These are phyloP conservation scores for Cheilosia vulpina DNA, from an alignment of 2,888 invertebrate species.

Conservation along the genomic window DNA sequence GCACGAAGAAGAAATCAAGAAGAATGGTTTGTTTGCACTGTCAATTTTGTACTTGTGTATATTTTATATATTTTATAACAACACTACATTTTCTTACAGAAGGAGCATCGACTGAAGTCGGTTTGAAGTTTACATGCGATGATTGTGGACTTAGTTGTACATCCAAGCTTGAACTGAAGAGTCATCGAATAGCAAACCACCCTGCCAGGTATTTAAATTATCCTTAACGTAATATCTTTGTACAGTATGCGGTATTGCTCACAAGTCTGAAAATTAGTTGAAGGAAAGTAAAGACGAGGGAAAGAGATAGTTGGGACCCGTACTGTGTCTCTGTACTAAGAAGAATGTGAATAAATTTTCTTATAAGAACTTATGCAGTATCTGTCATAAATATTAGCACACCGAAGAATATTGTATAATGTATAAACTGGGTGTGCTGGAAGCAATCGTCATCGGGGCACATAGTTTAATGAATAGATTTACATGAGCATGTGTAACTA, in stretches of 20 bases:
- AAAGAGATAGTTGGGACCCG: neutral
- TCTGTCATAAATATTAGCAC: conserved; percentile 33
- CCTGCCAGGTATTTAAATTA: conserved; percentile 44
- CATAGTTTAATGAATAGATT: neutral
- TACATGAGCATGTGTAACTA: too few species aligned
- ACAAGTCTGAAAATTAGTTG: too few species aligned
- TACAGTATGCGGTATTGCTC: neutral
- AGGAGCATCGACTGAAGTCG: neutral
- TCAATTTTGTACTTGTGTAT: neutral
- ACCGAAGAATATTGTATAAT: conserved; percentile 3
- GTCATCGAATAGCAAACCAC: conserved; percentile 13
- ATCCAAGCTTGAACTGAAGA: conserved; percentile 9
- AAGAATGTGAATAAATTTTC: neutral
- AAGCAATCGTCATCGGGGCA: too few species aligned
- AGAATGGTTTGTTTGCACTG: conserved; percentile 29
- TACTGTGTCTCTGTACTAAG: neutral
- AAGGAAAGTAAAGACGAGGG: neutral
- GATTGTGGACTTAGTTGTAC: conserved; percentile 30
- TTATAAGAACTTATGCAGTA: neutral
- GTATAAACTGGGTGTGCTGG: neutral
- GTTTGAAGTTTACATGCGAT: conserved; percentile 5
- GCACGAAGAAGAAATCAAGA: conserved; percentile 48
- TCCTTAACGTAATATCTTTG: neutral
- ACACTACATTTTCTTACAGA: conserved; percentile 6
- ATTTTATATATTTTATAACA: neutral